A percentile compares a stretch with the other conserved stretches of the same genome.
These are phyloP conservation scores for sheep (Ovis aries) DNA, from an alignment of 2,113 vertebrate species.

Conservation along the genomic window DNA sequence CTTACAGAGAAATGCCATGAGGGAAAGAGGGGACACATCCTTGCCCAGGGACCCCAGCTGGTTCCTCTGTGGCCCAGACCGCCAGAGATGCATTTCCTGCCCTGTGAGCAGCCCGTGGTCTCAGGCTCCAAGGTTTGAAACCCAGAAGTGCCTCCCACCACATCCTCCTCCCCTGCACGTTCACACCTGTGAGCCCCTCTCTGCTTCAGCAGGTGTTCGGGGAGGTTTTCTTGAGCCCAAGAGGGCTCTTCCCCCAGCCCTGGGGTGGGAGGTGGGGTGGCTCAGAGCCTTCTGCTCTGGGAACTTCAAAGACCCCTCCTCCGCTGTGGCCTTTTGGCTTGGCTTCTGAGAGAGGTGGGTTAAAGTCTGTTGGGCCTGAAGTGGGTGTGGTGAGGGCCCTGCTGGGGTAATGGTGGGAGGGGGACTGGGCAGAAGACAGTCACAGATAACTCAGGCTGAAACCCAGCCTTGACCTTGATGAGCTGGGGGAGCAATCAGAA, in stretches of 20 bases:
- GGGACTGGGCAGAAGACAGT: background rate
- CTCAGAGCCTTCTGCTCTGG: background rate
- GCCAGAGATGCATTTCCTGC: conserved; percentile 22
- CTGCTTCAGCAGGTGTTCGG: background rate
- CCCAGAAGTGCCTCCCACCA: conserved; percentile 32
- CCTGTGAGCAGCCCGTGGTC: background rate
- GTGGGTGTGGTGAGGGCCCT: background rate
- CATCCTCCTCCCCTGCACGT: conserved; percentile 39
- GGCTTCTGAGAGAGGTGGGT: background rate
- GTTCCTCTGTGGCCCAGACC: background rate
- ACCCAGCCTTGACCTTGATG: background rate
- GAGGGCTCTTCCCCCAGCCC: too few relatives aligned
- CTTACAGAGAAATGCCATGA: background rate
- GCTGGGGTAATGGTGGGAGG: background rate
- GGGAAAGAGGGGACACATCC: background rate
- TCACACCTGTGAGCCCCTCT: background rate
- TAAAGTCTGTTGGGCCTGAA: background rate
- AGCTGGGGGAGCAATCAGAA: background rate
- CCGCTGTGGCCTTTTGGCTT: background rate
- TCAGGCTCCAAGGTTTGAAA: background rate
- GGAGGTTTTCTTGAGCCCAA: background rate
- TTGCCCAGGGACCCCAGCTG: background rate
- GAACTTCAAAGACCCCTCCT: background rate
- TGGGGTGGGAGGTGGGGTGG: background rate
- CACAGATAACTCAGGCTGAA: background rate